phyloP scores from a whole-genome alignment of 2,797 vertebrate species.

The Rhabdophis nuchalis region DNA sequence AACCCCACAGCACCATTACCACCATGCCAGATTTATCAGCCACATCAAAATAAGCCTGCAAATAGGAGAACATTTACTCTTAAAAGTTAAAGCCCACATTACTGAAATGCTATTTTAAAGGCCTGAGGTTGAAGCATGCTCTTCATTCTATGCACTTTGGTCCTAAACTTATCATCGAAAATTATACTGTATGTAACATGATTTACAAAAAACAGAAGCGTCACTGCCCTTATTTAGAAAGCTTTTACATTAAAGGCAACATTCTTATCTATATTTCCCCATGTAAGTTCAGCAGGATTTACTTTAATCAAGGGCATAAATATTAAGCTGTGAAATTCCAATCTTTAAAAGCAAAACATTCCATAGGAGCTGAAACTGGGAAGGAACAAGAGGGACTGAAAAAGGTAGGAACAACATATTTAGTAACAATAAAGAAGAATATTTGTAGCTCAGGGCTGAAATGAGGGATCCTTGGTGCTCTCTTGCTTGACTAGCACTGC shows the following conservation, averaged over 20 bases:
- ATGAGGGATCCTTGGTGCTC: neutral
- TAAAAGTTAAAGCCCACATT: neutral
- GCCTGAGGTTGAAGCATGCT: neutral
- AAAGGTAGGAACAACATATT: neutral
- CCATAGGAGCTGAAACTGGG: neutral
- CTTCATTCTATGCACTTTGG: neutral
- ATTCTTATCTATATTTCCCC: neutral
- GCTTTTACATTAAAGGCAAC: neutral
- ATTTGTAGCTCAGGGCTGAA: neutral
- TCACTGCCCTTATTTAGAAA: neutral
- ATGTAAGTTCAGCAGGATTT: neutral
- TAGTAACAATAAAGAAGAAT: neutral
- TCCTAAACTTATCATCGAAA: neutral
- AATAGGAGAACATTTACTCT: constrained; percentile 24
- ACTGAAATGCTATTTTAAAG: neutral
- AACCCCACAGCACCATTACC: constrained; percentile 90
- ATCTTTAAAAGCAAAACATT: neutral
- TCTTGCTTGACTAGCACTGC: neutral
- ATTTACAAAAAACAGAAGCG: neutral
- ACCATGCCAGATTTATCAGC: constrained; percentile 87
- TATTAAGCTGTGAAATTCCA: neutral
- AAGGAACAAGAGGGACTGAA: neutral
- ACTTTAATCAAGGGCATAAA: neutral
- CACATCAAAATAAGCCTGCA: constrained; percentile 89
- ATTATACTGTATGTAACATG: neutral